phyloP scores from a whole-genome alignment of 2,888 invertebrate genomes.

The Synergus umbraculus region DNA sequence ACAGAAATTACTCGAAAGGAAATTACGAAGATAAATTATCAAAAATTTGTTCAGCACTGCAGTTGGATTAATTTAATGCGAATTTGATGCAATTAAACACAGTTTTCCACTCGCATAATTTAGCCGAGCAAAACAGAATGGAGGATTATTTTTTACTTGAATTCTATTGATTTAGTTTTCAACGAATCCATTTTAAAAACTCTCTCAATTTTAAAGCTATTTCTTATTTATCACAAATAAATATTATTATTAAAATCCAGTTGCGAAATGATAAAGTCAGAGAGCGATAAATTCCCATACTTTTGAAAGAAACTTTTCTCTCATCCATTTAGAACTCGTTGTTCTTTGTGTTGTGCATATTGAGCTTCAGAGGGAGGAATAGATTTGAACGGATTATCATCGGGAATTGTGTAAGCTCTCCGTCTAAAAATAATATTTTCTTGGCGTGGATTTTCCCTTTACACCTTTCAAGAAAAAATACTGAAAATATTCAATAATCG shows the following conservation, averaged over 20 bases:
- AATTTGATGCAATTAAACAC: slow-evolving; percentile 2
- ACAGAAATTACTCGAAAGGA: slow-evolving; percentile 30
- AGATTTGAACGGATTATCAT: background rate
- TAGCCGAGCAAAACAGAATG: too few species aligned
- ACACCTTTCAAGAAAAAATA: background rate
- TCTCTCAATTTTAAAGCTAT: too few species aligned
- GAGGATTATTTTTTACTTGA: too few species aligned
- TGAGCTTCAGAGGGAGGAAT: background rate
- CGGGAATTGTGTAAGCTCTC: background rate
- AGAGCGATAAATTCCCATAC: background rate
- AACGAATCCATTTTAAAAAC: too few species aligned
- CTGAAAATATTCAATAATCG: background rate
- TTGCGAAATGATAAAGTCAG: background rate
- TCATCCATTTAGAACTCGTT: background rate
- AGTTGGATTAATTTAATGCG: background rate
- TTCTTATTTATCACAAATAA: too few species aligned
- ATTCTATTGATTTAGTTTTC: too few species aligned
- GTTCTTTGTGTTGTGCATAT: background rate
- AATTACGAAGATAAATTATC: slow-evolving; percentile 27
- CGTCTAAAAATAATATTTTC: background rate
- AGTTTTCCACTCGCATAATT: background rate
- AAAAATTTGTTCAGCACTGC: background rate
- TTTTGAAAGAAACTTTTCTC: background rate
- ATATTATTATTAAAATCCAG: background rate
- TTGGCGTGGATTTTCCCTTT: background rate